A percentile compares a stretch with the other conserved stretches of the same genome.
These are phyloP conservation scores for Oithona nana DNA, from an alignment of 2,888 invertebrate genomes.

Conservation along the genomic window DNA sequence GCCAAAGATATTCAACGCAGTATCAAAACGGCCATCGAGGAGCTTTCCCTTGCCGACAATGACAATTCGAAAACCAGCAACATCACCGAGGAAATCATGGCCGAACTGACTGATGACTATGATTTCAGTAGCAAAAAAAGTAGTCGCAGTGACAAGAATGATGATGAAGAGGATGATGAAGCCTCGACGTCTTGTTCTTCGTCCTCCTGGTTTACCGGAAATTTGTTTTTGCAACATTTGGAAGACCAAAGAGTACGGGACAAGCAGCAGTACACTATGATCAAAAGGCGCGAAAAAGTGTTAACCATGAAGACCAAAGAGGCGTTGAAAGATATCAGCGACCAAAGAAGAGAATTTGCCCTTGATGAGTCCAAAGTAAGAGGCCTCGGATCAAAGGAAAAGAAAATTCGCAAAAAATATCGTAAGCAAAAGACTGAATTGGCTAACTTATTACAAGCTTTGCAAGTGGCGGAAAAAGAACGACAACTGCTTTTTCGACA, in stretches of 20 bases:
- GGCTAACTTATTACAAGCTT: background rate
- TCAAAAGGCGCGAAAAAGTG: background rate
- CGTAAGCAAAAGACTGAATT: background rate
- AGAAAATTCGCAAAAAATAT: background rate
- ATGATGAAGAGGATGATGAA: background rate
- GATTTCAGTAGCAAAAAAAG: background rate
- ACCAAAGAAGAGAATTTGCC: background rate
- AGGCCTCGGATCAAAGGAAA: background rate
- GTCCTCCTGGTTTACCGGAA: background rate
- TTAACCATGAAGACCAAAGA: background rate
- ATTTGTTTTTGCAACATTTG: background rate
- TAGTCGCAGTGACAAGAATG: background rate
- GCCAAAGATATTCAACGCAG: background rate
- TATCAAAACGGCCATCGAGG: background rate
- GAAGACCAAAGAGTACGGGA: background rate
- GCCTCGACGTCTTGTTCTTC: background rate
- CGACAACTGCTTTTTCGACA: slow-evolving; percentile 25
- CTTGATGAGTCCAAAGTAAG: background rate
- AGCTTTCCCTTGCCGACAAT: background rate
- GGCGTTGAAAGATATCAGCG: background rate
- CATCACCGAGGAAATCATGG: slow-evolving; percentile 8
- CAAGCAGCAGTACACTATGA: background rate
- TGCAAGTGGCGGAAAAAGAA: slow-evolving; percentile 24
- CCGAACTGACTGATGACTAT: background rate
- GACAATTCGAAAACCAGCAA: background rate